Conservation (phyloP, 2,797 vertebrate genomes). For the Melanotaenia nigrans region DNA sequence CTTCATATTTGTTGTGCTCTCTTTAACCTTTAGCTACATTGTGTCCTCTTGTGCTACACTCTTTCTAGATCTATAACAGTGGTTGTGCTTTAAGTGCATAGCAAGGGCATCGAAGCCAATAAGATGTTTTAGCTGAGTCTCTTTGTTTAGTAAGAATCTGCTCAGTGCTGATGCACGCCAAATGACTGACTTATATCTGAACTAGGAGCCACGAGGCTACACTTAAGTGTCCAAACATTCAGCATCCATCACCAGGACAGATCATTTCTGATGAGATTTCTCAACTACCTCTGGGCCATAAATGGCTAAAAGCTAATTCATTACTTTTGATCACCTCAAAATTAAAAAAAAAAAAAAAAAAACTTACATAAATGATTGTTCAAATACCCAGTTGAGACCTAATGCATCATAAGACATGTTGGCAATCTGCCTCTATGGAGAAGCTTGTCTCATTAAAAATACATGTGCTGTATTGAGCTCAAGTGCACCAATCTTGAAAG, state of each 20-base stretch:
- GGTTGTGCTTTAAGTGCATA: slow-evolving; percentile 28
- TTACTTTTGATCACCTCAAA: slow-evolving; percentile 57
- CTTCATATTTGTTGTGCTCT: slow-evolving; percentile 64
- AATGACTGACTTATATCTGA: slow-evolving; percentile 42
- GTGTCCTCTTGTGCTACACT: slow-evolving; percentile 61
- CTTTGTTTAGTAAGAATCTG: slow-evolving; percentile 35
- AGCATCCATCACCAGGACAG: slow-evolving; percentile 30
- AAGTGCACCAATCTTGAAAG: slow-evolving; percentile 66
- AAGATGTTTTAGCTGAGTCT: slow-evolving; percentile 33
- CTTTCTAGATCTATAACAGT: slow-evolving; percentile 56
- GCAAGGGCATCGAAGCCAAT: slow-evolving; percentile 44
- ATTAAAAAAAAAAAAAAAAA: slow-evolving; percentile 18
- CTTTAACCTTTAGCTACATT: slow-evolving; percentile 65
- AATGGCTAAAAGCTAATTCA: slow-evolving; percentile 52
- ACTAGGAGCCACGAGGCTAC: slow-evolving; percentile 30
- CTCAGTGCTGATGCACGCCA: slow-evolving; percentile 43
- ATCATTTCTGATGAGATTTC: slow-evolving; percentile 37
- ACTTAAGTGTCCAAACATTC: slow-evolving; percentile 37
- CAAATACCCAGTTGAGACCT: slow-evolving; percentile 53
- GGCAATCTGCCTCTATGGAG: slow-evolving; percentile 48
- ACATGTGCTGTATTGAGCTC: slow-evolving; percentile 59
- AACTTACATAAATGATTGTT: slow-evolving; percentile 38
- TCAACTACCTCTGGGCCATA: slow-evolving; percentile 28
- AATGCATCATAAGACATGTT: slow-evolving; percentile 49
- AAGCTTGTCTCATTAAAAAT: slow-evolving; percentile 72